Evolutionary conservation across 1,140 invertebrate species (phyloP), one percentile per base, ranked within the genome.

Genomic region (Notospermus geniculatus): DNA sequence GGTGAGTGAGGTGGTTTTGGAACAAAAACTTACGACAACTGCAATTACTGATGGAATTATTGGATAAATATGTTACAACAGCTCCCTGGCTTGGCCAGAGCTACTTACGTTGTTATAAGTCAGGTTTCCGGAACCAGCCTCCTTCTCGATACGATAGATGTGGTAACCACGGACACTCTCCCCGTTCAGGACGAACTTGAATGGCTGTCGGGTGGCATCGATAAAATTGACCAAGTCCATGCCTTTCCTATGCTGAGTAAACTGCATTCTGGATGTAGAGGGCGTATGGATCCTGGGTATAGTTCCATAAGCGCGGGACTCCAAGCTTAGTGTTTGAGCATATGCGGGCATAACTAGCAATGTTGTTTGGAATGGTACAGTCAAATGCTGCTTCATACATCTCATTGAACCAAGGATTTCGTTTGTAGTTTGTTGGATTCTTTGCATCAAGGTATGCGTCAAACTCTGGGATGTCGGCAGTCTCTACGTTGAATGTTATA

Each of bases 391-490:
- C 57, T 53, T 83, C 75, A 69, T 76, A 83, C 63, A 76, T 83
- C 53, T 83, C 83, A 50, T 80, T 71, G 59, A 83, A 83, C 83
- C 83, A 84, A 1, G 82, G 79, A 54, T 83, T 79, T 0, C 66
- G 64, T 1, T 53, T 62, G 57, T 82, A 80, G 27, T 72, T 78
- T 19, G 65, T 60, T 39, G 80, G 75, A 5, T 66, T 78, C 57
- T 82, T 71, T 19, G 67, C 60, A 22, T 77, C 74, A 39, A 83
- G 64, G 60, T 80, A 84, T 23, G 62, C 27, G 50, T 80, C 75
- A 62, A 82, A 79, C 19, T 75, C 72, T 27, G 79, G 78, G 17
- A 82, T 59, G 64, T 82, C 81, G 22, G 80, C 75, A 11, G 78
- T 81, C 61, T 82, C 81, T 7, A 83, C 72, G 62, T 80, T 75